Evolutionary conservation across 2,797 vertebrate species (phyloP), one percentile per base, ranked within the genome.

Genomic region (Taenioides sp.): DNA sequence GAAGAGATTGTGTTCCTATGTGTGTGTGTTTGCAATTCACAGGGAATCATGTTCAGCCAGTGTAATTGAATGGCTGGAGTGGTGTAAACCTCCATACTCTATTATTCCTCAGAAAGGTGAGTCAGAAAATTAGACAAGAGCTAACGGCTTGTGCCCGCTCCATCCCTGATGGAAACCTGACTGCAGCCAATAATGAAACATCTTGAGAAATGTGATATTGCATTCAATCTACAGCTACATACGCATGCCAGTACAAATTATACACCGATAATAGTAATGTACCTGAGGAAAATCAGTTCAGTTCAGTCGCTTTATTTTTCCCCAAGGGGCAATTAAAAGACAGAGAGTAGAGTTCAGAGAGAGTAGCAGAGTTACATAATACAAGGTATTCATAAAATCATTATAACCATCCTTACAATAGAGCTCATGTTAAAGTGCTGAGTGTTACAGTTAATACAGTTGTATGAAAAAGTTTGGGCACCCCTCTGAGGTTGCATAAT

Each of bases 61-160:
- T 77, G 74, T 90, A 90, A 92, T 88, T 85, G 81, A 92, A 91
- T 80, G 80, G 86, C 81, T 77, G 65, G 72, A 81, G 63, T 78
- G 65, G 34, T 59, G 23, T 72, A 59, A 79, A 76, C 70, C 76
- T 82, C 78, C 58, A 76, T 81, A 67, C 66, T 75, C 76, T 49
- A 77, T 87, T 83, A 85, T 91, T 85, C 67, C 79, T 76, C 27
- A 55, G 78, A 69, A 81, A 88, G 81, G 77, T 16, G n/a, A 75
- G 64, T 80, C 61, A 79, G 67, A 75, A 58, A 80, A 23, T 58
- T 65, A 63, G 61, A 77, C 58, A 72, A 20, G 69, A 73, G 65
- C 20, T 18, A 65, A 43, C 63, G 55, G 72, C 50, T 69, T 54
- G 25, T 52, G 25, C 27, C 68, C 55, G 74, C 68, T 16, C 43